phyloP scores from a whole-genome alignment of 1,140 invertebrate species.

The Meloidogyne exigua region DNA sequence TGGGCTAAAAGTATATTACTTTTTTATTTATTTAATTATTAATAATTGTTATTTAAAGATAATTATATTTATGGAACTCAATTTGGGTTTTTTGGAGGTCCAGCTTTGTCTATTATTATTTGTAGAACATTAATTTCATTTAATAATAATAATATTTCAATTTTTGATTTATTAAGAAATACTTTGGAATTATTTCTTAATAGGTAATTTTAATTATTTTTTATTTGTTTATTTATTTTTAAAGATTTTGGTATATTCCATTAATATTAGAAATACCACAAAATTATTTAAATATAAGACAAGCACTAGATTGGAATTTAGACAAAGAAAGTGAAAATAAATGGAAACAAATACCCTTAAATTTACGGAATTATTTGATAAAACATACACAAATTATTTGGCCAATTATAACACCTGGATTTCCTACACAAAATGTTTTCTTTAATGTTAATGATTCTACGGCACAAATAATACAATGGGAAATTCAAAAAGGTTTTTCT shows the following conservation, averaged over 20 bases:
- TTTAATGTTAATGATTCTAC: background rate
- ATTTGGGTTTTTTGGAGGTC: constrained; percentile 4
- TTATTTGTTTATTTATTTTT: background rate
- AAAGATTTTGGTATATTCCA: constrained; percentile 4
- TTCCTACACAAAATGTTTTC: background rate
- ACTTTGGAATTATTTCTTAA: background rate
- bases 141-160: constrained; percentile 5
- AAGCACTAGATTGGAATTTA: background rate
- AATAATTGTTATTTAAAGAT: background rate
- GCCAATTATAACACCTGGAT: background rate
- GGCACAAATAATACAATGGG: background rate
- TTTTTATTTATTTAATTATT: background rate
- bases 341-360: background rate
- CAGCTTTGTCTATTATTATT: background rate
- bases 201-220: background rate
- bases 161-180: background rate
- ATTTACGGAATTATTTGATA: background rate
- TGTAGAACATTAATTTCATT: background rate
- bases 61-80: constrained; percentile 1
- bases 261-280: background rate
- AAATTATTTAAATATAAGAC: constrained; percentile 1
- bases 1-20: background rate
- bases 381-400: constrained; percentile 5
- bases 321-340: background rate
- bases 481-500: background rate